A percentile compares a stretch with the other conserved stretches of the same genome.
These are phyloP conservation scores for Eilema griseolum DNA, from an alignment of 2,888 invertebrate genomes.

Conservation along the genomic window DNA sequence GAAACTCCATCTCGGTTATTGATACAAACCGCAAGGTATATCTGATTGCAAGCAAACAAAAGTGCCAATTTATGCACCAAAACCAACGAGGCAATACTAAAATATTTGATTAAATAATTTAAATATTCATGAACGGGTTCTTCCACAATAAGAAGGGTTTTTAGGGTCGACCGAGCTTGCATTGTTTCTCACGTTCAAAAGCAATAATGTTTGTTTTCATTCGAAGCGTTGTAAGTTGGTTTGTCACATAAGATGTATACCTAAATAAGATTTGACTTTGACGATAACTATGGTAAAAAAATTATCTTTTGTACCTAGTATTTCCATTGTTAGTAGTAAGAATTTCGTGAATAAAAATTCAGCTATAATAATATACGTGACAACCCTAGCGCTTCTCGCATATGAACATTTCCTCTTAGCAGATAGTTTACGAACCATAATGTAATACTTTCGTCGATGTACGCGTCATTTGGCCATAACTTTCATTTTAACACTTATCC, in stretches of 20 bases:
- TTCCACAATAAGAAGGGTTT: neutral
- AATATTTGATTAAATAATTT: constrained; percentile 4
- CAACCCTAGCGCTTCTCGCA: constrained; percentile 42
- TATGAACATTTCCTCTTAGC: constrained; percentile 47
- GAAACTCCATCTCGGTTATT: neutral
- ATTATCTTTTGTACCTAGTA: too few relatives aligned
- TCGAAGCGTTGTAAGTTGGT: neutral
- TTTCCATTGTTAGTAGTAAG: too few relatives aligned
- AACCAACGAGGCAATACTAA: neutral
- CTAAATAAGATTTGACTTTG: neutral
- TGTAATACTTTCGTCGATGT: constrained; percentile 39
- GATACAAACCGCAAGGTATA: neutral
- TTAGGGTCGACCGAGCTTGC: neutral
- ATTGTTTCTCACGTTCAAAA: neutral
- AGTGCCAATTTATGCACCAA: neutral
- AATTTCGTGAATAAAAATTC: neutral
- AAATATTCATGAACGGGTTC: constrained; percentile 2
- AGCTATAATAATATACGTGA: neutral
- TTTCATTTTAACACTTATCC: constrained; percentile 13
- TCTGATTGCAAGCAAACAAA: neutral
- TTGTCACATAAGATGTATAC: neutral
- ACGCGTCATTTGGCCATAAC: constrained; percentile 42
- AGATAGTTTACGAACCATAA: constrained; percentile 47
- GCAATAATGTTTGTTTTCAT: neutral
- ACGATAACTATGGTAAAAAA: neutral